Evolutionary conservation across 2,113 vertebrate species (phyloP), one percentile per base, ranked within the genome.

Genomic region (Rhinopomastus cyanomelas): DNA sequence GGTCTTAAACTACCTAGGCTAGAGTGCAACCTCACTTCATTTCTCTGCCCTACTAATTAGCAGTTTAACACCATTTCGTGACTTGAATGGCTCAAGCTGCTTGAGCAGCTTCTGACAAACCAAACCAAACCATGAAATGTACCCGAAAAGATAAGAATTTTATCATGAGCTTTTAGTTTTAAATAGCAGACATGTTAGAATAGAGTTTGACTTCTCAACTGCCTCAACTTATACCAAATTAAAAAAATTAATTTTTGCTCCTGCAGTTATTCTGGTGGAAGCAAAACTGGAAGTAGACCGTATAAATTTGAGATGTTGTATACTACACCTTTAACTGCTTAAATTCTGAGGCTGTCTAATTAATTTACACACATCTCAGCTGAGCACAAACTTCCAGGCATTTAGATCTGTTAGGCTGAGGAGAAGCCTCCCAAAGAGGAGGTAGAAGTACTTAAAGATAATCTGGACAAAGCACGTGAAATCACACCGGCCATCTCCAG

Each of bases 41-140:
- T 76, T 74, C n/a, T 89, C 61, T 78, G n/a, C 14, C 32, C 32
- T 46, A 22, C 56, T 26, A 66, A 84, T 91, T 81, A 73, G 14
- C 61, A 57, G 20, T 89, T 95, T 77, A 90, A 90, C 44, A 92
- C 60, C 77, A 79, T 88, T 90, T 95, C 27, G 30, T 20, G 42
- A 79, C 73, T 64, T 60, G 27, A 79, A 73, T 74, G 57, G 69
- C 78, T 81, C 56, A 69, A 42, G 73, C 36, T n/a, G 39, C 87
- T 89, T 42, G 65, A 61, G 57, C 69, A 72, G 20, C 9, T 55
- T 56, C 64, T 13, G 16, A 93, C 78, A 93, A 81, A 93, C 46
- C 9, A 71, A 79, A 88, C 11, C 7, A 56, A 67, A 80, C 12
- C 37, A 79, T 9, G 13, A 73, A 73, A 60, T 52, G 56, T 11